Evolutionary conservation across 2,888 invertebrate species (phyloP).

Genomic region (Rotaria magnacalcarata): DNA sequence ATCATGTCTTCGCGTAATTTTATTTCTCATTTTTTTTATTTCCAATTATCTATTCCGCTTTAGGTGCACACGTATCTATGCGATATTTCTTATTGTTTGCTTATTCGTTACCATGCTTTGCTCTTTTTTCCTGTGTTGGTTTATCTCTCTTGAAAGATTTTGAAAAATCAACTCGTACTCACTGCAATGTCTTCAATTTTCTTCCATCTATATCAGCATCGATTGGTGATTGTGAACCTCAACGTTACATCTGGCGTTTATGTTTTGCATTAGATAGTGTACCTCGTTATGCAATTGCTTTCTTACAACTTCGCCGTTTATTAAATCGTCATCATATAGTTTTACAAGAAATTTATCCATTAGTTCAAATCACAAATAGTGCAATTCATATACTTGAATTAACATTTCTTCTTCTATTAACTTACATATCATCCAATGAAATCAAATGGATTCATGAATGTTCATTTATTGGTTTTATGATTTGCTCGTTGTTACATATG

Average conservation of each 20-base stretch:
- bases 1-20: neutral
- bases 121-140: slow-evolving; percentile 36
- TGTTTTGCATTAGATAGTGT: slow-evolving; percentile 43
- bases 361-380: slow-evolving; percentile 20
- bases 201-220: slow-evolving; percentile 41
- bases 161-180: slow-evolving; percentile 36
- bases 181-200: slow-evolving; percentile 40
- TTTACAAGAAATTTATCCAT: slow-evolving; percentile 1
- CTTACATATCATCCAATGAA: slow-evolving; percentile 41
- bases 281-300: slow-evolving; percentile 41
- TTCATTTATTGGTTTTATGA: slow-evolving; percentile 41
- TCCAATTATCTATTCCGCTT: neutral
- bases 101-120: slow-evolving; percentile 36
- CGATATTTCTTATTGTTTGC: slow-evolving; percentile 38
- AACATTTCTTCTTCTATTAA: slow-evolving; percentile 37
- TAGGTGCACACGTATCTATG: neutral
- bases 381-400: slow-evolving; percentile 40
- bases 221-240: slow-evolving; percentile 43
- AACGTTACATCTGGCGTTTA: slow-evolving; percentile 43
- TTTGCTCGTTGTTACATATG: slow-evolving; percentile 40
- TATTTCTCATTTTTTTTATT: neutral
- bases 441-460: slow-evolving; percentile 42
- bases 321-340: slow-evolving; percentile 35
- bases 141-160: slow-evolving; percentile 43
- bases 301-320: slow-evolving; percentile 5